Conservation (phyloP, 2,113 vertebrate genomes). For the Tretioscincus oriximinensis region DNA sequence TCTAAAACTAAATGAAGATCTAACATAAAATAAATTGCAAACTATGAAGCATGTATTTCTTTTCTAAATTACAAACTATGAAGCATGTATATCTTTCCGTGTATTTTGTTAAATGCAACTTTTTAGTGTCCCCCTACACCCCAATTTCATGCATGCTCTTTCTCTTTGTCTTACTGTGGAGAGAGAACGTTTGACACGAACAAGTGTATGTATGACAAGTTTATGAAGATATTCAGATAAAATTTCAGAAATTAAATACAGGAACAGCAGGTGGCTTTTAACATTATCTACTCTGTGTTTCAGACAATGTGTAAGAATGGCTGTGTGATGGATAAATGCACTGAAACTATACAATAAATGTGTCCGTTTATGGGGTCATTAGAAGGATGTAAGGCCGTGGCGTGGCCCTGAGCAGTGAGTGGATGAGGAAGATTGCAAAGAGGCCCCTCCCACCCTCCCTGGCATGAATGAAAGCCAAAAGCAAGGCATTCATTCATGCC, state of each 20-base stretch:
- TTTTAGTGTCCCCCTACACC: background rate
- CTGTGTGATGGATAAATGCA: background rate
- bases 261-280: background rate
- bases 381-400: no score
- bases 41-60: background rate
- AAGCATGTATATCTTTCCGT: background rate
- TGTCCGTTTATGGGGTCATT: no score
- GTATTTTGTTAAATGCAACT: background rate
- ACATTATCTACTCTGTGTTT: no score
- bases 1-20: background rate
- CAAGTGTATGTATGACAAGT: background rate
- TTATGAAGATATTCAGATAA: background rate
- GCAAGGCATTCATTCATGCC: slow-evolving; percentile 1
- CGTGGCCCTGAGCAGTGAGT: no score
- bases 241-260: no score
- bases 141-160: background rate
- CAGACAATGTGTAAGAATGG: background rate
- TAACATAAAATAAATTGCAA: background rate
- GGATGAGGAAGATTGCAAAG: no score
- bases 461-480: background rate
- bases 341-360: background rate
- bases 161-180: background rate
- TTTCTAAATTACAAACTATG: background rate
- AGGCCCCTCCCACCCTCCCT: no score
- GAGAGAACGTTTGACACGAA: background rate